These are phyloP conservation scores for Melolontha melolontha DNA, from an alignment of 2,888 invertebrate species.

Conservation along the genomic window DNA sequence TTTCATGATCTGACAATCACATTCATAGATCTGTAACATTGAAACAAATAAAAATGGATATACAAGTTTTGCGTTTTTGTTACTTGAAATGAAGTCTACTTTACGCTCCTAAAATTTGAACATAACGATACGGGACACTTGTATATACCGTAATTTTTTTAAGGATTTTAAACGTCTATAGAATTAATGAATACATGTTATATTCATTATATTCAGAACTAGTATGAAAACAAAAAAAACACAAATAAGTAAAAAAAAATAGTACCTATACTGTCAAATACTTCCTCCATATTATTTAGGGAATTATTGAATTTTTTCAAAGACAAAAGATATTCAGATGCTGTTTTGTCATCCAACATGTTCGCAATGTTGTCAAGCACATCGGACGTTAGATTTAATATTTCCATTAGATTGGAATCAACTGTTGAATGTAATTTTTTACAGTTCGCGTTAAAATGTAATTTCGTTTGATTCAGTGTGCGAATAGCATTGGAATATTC, in stretches of 20 bases:
- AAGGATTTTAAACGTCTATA: no score
- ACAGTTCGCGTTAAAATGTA: slow-evolving; percentile 6
- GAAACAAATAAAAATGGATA: no score
- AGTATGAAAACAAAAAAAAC: no score
- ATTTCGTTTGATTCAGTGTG: neutral
- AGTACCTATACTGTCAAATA: slow-evolving; percentile 7
- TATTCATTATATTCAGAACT: no score
- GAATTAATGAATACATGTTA: no score
- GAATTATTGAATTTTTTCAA: slow-evolving; percentile 8
- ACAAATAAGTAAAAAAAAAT: neutral
- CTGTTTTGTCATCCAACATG: slow-evolving; percentile 6
- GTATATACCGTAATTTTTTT: no score
- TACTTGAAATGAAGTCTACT: no score
- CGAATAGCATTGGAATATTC: neutral
- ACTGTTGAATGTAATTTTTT: slow-evolving; percentile 2
- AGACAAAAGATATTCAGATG: neutral
- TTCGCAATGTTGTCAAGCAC: neutral
- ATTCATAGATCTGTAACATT: no score
- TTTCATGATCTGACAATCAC: no score
- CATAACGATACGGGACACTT: no score
- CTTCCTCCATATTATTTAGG: slow-evolving; percentile 1
- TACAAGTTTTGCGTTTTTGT: no score
- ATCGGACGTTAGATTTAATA: neutral
- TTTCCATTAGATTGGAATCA: neutral
- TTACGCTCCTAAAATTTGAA: no score